phyloP scores from a whole-genome alignment of 2,113 vertebrate species.

The Caranx melampygus region DNA sequence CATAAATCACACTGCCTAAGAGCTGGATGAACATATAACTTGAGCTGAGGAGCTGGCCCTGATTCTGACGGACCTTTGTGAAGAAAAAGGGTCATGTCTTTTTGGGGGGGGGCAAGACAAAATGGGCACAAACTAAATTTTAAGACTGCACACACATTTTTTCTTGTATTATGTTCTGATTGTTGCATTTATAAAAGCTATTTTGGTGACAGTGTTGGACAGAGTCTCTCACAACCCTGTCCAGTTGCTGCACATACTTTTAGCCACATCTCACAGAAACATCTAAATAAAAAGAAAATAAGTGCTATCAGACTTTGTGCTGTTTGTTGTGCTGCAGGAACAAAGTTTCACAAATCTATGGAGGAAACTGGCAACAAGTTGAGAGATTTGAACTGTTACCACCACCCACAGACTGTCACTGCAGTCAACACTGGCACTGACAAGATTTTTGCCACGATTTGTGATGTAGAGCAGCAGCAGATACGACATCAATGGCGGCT shows the following conservation, averaged over 20 bases:
- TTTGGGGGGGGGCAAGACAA: neutral
- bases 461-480: constrained; percentile 14
- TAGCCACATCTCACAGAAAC: neutral
- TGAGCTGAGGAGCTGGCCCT: neutral
- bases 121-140: neutral
- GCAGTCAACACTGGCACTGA: constrained; percentile 30
- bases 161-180: neutral
- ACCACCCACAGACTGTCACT: constrained; percentile 48
- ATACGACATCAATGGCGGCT: constrained; percentile 34
- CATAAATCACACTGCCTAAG: neutral
- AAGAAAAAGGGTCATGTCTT: neutral
- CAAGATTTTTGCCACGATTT: constrained; percentile 9
- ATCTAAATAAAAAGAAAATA: neutral
- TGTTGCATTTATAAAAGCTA: neutral
- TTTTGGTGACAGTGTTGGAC: neutral
- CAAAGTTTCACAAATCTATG: constrained; percentile 8
- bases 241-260: constrained; percentile 1
- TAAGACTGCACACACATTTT: neutral
- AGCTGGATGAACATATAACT: neutral
- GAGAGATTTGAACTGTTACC: constrained; percentile 25
- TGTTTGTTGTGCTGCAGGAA: neutral
- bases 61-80: constrained; percentile 6
- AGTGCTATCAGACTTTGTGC: neutral
- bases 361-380: constrained; percentile 53
- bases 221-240: neutral